phyloP scores from a whole-genome alignment of 2,888 invertebrate species.

The Biston stratarius region DNA sequence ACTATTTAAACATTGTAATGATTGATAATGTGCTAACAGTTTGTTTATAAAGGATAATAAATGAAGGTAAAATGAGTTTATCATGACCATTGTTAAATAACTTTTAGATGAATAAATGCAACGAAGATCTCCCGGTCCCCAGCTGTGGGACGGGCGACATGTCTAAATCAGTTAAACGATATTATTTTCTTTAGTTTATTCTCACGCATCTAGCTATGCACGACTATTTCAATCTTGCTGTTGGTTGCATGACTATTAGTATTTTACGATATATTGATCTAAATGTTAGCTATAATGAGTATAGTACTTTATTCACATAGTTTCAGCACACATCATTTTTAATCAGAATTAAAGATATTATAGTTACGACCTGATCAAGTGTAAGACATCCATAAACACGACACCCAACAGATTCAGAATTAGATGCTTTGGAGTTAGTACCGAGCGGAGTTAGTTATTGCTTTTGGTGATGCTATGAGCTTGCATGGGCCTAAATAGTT shows the following conservation, averaged over 20 bases:
- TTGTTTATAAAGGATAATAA: constrained; percentile 77
- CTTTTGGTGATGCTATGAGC: constrained; percentile 57
- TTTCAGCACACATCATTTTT: constrained; percentile 82
- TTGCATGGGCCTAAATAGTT: constrained; percentile 72
- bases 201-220: constrained; percentile 86
- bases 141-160: constrained; percentile 62
- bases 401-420: constrained; percentile 52
- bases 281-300: constrained; percentile 78
- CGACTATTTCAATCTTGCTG: constrained; percentile 82
- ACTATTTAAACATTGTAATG: constrained; percentile 54
- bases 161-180: constrained; percentile 67
- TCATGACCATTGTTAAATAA: constrained; percentile 77
- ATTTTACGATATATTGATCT: constrained; percentile 68
- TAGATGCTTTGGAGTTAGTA: constrained; percentile 67
- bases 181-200: constrained; percentile 77
- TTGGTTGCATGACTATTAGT: constrained; percentile 81
- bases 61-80: constrained; percentile 74
- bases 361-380: constrained; percentile 74
- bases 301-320: constrained; percentile 79
- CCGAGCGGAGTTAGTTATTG: constrained; percentile 60
- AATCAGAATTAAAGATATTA: constrained; percentile 74
- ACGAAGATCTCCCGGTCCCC: constrained; percentile 61
- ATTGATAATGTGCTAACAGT: constrained; percentile 79
- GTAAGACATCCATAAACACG: constrained; percentile 70
- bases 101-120: constrained; percentile 67